phyloP scores from a whole-genome alignment of 1,140 invertebrate genomes.

The Campodea augens region DNA sequence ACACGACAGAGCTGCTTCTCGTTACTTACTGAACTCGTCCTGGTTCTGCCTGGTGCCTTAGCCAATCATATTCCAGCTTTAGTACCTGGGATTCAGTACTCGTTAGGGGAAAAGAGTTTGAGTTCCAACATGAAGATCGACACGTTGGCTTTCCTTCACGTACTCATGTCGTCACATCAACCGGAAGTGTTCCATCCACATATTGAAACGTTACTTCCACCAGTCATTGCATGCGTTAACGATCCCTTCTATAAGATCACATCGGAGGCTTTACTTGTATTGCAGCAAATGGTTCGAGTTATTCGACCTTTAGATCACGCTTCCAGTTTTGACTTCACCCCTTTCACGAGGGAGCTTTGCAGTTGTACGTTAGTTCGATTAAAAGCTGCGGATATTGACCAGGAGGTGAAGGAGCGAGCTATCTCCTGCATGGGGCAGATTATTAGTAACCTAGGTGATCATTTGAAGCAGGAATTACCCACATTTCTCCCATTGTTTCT shows the following conservation, averaged over 20 bases:
- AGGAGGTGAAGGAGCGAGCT: conserved; percentile 94
- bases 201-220: conserved; percentile 63
- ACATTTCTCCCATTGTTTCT: conserved; percentile 83
- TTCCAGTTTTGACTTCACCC: conserved; percentile 50
- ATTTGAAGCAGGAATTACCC: conserved; percentile 48
- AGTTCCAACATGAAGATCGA: conserved; percentile 98
- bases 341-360: conserved; percentile 65
- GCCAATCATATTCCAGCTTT: conserved; percentile 64
- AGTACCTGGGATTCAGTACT: conserved; percentile 78
- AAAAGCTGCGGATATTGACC: conserved; percentile 89
- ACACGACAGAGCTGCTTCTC: conserved; percentile 80
- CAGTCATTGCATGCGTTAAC: conserved; percentile 67
- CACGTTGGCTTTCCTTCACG: conserved; percentile 80
- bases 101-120: conserved; percentile 80
- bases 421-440: conserved; percentile 95
- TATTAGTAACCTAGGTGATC: conserved; percentile 76
- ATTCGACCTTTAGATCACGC: conserved; percentile 63
- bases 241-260: conserved; percentile 98
- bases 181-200: conserved; percentile 54
- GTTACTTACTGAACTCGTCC: conserved; percentile 72
- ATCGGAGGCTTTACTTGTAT: conserved; percentile 76
- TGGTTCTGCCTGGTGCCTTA: conserved; percentile 71
- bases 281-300: conserved; percentile 87
- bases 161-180: conserved; percentile 62
- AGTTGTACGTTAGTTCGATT: conserved; percentile 64